Conservation (phyloP, 1,140 invertebrate species). For the Leptinotarsa defecta region DNA sequence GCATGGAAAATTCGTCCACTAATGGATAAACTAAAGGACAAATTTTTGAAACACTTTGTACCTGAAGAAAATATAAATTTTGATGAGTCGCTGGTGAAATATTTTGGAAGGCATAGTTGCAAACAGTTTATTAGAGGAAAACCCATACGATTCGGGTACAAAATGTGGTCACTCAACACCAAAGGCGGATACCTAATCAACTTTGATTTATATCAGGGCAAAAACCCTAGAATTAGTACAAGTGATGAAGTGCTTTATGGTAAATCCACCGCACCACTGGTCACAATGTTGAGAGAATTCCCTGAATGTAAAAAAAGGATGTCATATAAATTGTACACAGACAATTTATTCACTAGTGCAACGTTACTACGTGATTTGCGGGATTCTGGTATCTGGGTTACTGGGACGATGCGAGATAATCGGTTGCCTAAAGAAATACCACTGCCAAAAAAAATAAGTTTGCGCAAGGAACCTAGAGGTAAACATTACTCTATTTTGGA, state of each 20-base stretch:
- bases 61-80: slow-evolving; percentile 22
- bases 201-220: slow-evolving; percentile 45
- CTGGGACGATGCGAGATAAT: slow-evolving; percentile 42
- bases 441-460: slow-evolving; percentile 30
- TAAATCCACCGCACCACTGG: slow-evolving; percentile 38
- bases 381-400: slow-evolving; percentile 30
- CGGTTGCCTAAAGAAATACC: slow-evolving; percentile 34
- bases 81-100: slow-evolving; percentile 31
- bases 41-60: slow-evolving; percentile 28
- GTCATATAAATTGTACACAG: slow-evolving; percentile 39
- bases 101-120: slow-evolving; percentile 42
- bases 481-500: slow-evolving; percentile 18
- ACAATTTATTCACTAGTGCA: slow-evolving; percentile 42
- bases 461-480: slow-evolving; percentile 35
- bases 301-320: slow-evolving; percentile 21
- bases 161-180: slow-evolving; percentile 34
- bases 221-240: slow-evolving; percentile 32
- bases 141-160: slow-evolving; percentile 38
- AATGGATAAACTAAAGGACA: slow-evolving; percentile 32
- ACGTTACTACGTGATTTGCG: slow-evolving; percentile 34
- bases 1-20: slow-evolving; percentile 37
- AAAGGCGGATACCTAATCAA: slow-evolving; percentile 21
- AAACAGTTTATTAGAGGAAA: slow-evolving; percentile 43
- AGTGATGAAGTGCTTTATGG: slow-evolving; percentile 41
- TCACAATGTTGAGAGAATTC: slow-evolving; percentile 38